phyloP scores from a whole-genome alignment of 2,888 invertebrate species.

The Athalia circularis region DNA sequence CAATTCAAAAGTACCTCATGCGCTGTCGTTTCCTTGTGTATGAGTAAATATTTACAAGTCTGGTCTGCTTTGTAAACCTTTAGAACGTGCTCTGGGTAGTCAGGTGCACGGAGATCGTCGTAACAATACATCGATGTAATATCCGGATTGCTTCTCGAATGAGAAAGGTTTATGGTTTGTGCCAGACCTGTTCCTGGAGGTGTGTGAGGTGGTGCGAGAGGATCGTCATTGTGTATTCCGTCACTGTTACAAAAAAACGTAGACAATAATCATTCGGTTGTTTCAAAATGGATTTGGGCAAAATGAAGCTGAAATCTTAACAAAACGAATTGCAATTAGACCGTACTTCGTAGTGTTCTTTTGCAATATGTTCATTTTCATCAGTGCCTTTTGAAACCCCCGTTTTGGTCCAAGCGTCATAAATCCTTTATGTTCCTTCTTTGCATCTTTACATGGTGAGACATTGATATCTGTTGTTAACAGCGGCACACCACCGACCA shows the following conservation, averaged over 20 bases:
- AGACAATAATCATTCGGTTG: constrained; percentile 50
- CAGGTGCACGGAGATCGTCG: constrained; percentile 86
- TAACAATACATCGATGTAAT: constrained; percentile 86
- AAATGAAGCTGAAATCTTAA: not conserved
- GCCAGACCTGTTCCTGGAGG: constrained; percentile 73
- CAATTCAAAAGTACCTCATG: constrained; percentile 76
- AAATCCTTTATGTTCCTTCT: constrained; percentile 83
- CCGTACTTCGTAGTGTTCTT: constrained; percentile 83
- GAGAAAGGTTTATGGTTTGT: constrained; percentile 82
- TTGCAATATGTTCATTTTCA: constrained; percentile 92
- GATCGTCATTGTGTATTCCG: constrained; percentile 82
- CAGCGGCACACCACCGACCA: constrained; percentile 68
- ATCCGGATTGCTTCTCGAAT: constrained; percentile 93
- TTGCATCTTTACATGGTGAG: constrained; percentile 74
- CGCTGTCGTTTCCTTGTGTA: constrained; percentile 94
- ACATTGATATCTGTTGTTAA: constrained; percentile 69
- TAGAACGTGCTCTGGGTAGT: constrained; percentile 97
- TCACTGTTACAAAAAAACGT: constrained; percentile 73
- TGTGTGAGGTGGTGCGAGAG: constrained; percentile 75
- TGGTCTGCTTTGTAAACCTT: constrained; percentile 98
- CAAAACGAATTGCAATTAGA: constrained; percentile 22
- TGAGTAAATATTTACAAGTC: constrained; percentile 96
- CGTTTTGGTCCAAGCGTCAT: constrained; percentile 93
- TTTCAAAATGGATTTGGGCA: constrained; percentile 59
- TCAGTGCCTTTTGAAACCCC: constrained; percentile 88